Evolutionary conservation across 2,888 invertebrate species (phyloP).

Genomic region (Diachrysia chrysitis): DNA sequence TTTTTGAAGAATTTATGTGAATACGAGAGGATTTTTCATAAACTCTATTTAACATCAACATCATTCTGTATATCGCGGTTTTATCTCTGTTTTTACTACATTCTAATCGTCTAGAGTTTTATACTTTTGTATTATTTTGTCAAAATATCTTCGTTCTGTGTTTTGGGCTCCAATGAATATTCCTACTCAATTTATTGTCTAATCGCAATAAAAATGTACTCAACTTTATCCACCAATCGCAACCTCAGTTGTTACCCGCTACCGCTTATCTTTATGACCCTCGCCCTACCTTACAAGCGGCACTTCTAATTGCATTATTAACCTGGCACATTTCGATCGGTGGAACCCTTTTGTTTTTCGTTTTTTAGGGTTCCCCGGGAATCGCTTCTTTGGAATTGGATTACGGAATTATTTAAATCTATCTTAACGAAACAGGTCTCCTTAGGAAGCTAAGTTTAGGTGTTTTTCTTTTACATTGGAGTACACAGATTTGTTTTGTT

Average conservation of each 20-base stretch:
- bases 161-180: not conserved
- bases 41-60: too few relatives aligned
- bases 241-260: constrained; percentile 46
- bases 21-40: too few relatives aligned
- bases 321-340: constrained; percentile 72
- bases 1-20: too few relatives aligned
- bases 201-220: not conserved
- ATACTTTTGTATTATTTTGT: too few relatives aligned
- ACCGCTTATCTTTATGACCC: constrained; percentile 44
- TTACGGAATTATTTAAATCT: constrained; percentile 59
- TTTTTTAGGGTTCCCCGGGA: constrained; percentile 55
- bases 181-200: not conserved
- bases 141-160: too few relatives aligned
- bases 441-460: constrained; percentile 19
- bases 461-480: constrained; percentile 14
- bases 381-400: constrained; percentile 44
- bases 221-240: not conserved
- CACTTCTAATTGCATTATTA: constrained; percentile 77
- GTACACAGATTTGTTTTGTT: constrained; percentile 29
- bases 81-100: too few relatives aligned
- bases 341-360: constrained; percentile 67
- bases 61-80: too few relatives aligned
- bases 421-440: constrained; percentile 39
- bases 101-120: too few relatives aligned
- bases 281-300: constrained; percentile 52